Conservation (phyloP, 2,888 invertebrate species). For the Aporophyla nigra region DNA sequence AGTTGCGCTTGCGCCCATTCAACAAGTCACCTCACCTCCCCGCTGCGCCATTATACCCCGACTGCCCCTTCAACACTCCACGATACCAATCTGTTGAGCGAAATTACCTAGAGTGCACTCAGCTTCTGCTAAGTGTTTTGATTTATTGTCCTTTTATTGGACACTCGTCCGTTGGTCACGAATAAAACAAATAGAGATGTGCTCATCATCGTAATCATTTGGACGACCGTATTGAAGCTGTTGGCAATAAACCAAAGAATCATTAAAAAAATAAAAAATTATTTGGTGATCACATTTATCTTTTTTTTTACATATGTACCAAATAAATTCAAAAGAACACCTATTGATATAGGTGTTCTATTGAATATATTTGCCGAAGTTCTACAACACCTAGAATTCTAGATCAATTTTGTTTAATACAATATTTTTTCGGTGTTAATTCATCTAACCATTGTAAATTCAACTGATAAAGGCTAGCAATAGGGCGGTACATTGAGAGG, state of each 20-base stretch:
- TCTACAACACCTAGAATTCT: background rate
- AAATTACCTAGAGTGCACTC: constrained; percentile 86
- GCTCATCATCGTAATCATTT: constrained; percentile 15
- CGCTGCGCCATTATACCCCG: constrained; percentile 67
- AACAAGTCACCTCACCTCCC: constrained; percentile 71
- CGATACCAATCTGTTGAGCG: constrained; percentile 75
- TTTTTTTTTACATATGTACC: no score
- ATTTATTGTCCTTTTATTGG: constrained; percentile 89
- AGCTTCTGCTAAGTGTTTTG: constrained; percentile 84
- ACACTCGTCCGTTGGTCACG: constrained; percentile 77
- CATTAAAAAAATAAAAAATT: background rate
- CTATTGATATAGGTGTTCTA: background rate
- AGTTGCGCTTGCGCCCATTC: constrained; percentile 80
- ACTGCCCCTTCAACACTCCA: constrained; percentile 73
- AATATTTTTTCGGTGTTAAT: background rate
- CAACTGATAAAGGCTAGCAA: constrained; percentile 84
- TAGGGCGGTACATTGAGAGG: constrained; percentile 74
- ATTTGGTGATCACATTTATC: background rate
- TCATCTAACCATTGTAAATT: constrained; percentile 41
- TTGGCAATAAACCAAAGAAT: background rate
- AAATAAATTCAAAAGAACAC: no score
- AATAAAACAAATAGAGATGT: constrained; percentile 62
- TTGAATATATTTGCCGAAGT: background rate
- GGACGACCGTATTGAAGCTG: background rate
- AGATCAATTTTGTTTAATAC: constrained; percentile 1